Evolutionary conservation across 2,113 vertebrate genomes (phyloP), one percentile per base, ranked within the genome.

Genomic region (Rousettus leschenaultii): DNA sequence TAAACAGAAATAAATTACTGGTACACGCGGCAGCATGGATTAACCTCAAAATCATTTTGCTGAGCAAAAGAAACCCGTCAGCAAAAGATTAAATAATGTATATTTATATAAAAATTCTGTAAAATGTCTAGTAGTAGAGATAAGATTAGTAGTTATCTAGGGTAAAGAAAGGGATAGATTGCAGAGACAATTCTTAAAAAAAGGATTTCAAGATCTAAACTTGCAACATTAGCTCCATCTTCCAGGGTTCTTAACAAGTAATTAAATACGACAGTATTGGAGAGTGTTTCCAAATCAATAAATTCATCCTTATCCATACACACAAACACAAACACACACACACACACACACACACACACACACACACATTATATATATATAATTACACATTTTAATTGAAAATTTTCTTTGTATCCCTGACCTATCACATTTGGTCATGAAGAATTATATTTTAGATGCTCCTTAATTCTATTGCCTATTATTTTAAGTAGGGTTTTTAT

Each of bases 231-330:
- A 26, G 59, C 22, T 61, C 61, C 21, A 0, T 43, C 74, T 86
- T 59, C 11, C 33, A 15, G 48, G 38, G 16, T 53, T 28, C 8
- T 74, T 75, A 79, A 12, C 15, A 4, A 48, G n/a, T 45, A 51
- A 18, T 24, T 26, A 68, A 80, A 88, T 33, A 8, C 26, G 35
- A 6, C 19, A 48, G 21, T 9, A 13, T 4, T 71, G 19, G 14
- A 10, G 43, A 30, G 13, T 4, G 19, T 21, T 26, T 0, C 33
- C 5, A 18, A 0, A 3, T 51, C 33, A 38, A 26, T 19, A 21
- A 74, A 3, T 18, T 3, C 11, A 53, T 38, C 28, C 12, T 68
- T n/a, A 18, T 18, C 8, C 7, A 45, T 7, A 45, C 43, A 45
- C 43, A 45, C 43, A 45, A 6, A 45, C 43, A 45, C 6, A 45